Evolutionary conservation across 2,797 vertebrate genomes (phyloP).

Genomic region (Centropyge bicolor): DNA sequence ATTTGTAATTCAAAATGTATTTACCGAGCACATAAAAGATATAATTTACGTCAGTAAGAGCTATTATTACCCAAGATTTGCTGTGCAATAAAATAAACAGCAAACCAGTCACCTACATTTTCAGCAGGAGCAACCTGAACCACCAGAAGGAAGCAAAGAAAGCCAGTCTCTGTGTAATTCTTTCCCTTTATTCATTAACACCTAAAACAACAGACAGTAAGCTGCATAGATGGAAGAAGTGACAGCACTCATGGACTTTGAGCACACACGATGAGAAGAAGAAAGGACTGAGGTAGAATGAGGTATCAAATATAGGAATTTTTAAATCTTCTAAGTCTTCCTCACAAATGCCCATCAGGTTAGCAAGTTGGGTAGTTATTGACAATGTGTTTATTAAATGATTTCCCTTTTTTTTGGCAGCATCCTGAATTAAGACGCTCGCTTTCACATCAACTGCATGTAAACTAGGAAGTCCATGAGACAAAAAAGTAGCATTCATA

Average conservation of each 20-base stretch:
- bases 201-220: constrained; percentile 46
- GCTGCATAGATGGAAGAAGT: constrained; percentile 15
- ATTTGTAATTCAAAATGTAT: constrained; percentile 20
- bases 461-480: background rate
- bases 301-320: constrained; percentile 43
- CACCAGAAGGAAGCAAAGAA: constrained; percentile 53
- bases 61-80: background rate
- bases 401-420: background rate
- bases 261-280: constrained; percentile 25
- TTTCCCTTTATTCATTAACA: constrained; percentile 68
- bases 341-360: background rate
- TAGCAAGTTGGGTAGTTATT: background rate
- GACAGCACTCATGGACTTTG: constrained; percentile 51
- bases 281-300: constrained; percentile 3
- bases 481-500: constrained; percentile 7
- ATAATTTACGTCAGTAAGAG: background rate
- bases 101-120: constrained; percentile 1
- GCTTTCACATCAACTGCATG: background rate
- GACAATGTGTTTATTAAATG: background rate
- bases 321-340: background rate
- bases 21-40: background rate
- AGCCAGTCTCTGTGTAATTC: constrained; percentile 2
- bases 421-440: background rate
- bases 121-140: constrained; percentile 1
- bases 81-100: constrained; percentile 6